Percentiles rank a stretch among this genome's conserved stretches.
phyloP scores from a whole-genome alignment of 2,888 invertebrate genomes.

The Hecatera dysodea region DNA sequence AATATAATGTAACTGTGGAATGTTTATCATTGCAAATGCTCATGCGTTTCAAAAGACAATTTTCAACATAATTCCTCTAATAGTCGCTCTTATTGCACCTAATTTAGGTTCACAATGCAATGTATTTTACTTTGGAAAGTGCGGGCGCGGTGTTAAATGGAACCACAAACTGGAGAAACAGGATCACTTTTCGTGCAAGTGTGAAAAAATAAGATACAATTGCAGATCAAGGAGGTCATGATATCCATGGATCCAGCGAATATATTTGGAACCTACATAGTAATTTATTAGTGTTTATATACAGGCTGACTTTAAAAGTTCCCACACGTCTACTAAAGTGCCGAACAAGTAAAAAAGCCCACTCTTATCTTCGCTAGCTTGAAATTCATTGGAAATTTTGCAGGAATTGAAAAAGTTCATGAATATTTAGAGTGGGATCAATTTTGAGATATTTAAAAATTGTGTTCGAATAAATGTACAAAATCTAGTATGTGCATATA shows the following conservation, averaged over 20 bases:
- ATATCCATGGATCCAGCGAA: neutral
- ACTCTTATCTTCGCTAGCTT: too few relatives aligned
- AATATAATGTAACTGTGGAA: neutral
- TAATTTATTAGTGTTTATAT: neutral
- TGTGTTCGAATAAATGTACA: neutral
- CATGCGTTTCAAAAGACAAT: neutral
- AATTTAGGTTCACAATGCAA: too few relatives aligned
- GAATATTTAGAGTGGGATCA: neutral
- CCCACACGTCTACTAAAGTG: too few relatives aligned
- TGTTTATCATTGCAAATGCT: neutral
- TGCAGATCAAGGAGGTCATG: neutral
- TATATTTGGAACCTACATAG: neutral
- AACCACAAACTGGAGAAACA: neutral
- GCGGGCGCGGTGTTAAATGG: neutral
- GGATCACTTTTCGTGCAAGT: neutral
- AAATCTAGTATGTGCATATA: neutral
- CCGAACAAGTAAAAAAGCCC: too few relatives aligned
- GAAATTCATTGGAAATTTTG: neutral
- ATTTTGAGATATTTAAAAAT: neutral
- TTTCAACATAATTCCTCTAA: neutral
- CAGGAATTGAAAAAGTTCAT: neutral
- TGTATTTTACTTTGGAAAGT: neutral
- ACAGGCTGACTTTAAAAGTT: too few relatives aligned
- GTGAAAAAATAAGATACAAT: neutral
- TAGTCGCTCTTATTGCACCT: neutral